These are phyloP conservation scores for Formicarius rufipectus DNA, from an alignment of 2,113 vertebrate genomes.

Conservation along the genomic window DNA sequence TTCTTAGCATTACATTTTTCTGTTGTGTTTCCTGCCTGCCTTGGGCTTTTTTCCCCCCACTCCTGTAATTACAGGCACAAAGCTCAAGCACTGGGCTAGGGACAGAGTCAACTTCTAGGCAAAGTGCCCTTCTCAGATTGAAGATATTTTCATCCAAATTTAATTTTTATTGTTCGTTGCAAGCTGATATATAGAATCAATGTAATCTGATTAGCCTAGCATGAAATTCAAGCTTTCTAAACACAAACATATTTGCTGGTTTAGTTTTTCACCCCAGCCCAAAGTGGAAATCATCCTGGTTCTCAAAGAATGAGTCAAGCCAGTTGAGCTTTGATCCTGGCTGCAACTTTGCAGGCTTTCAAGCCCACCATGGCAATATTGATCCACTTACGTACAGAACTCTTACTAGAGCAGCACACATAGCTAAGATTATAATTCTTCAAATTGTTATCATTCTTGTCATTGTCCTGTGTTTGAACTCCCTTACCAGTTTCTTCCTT, in stretches of 20 bases:
- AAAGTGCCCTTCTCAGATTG: background rate
- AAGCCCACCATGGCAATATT: background rate
- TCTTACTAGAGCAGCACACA: background rate
- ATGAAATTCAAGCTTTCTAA: background rate
- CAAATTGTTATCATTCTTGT: background rate
- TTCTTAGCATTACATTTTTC: background rate
- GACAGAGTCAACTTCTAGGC: background rate
- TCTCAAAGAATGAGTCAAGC: background rate
- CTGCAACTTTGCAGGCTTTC: background rate
- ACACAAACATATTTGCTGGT: background rate
- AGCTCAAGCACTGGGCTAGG: background rate
- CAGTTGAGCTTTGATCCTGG: background rate
- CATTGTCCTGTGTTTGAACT: background rate
- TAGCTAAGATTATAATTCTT: background rate
- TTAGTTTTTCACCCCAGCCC: background rate
- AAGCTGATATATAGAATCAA: background rate
- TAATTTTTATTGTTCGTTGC: background rate
- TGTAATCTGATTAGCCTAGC: background rate
- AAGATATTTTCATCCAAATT: background rate
- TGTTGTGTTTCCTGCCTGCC: background rate
- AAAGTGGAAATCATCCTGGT: background rate
- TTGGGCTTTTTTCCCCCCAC: background rate
- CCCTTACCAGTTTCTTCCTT: background rate
- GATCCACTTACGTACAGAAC: background rate
- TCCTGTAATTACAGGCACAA: background rate